Evolutionary conservation across 2,888 invertebrate genomes (phyloP).

Genomic region (Theretra japonica): DNA sequence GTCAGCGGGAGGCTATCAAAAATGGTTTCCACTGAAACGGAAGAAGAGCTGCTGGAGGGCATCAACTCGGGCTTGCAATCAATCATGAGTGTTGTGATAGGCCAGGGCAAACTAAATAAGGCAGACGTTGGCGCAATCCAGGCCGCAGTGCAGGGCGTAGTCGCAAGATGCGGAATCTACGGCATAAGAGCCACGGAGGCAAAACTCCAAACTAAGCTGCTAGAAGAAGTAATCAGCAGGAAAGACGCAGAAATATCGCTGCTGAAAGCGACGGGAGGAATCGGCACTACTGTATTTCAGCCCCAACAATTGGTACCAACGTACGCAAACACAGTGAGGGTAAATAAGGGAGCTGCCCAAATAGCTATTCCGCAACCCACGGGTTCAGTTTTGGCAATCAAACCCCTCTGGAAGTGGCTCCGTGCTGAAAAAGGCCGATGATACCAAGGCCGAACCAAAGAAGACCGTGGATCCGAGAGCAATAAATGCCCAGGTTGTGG

Average conservation of each 20-base stretch:
- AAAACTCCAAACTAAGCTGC: fast-evolving
- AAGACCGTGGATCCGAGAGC: background rate
- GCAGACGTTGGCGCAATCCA: too few species aligned
- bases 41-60: too few species aligned
- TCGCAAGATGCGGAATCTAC: background rate
- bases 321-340: too few species aligned
- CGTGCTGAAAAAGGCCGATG: background rate
- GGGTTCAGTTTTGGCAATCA: background rate
- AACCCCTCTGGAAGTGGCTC: background rate
- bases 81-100: too few species aligned
- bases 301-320: too few species aligned
- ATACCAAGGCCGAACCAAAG: background rate
- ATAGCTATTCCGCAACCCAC: background rate
- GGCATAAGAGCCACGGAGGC: background rate
- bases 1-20: too few species aligned
- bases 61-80: too few species aligned
- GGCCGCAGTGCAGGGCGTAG: background rate
- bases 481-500: background rate
- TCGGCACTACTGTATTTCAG: too few species aligned
- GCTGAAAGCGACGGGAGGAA: background rate
- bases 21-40: too few species aligned
- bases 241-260: background rate
- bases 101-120: too few species aligned
- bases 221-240: background rate
- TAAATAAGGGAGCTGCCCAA: too few species aligned